Evolutionary conservation across 92 coral and sea anemone genomes (phyloP), one percentile per base, ranked within the genome.

Genomic region (Porites evermanni): DNA sequence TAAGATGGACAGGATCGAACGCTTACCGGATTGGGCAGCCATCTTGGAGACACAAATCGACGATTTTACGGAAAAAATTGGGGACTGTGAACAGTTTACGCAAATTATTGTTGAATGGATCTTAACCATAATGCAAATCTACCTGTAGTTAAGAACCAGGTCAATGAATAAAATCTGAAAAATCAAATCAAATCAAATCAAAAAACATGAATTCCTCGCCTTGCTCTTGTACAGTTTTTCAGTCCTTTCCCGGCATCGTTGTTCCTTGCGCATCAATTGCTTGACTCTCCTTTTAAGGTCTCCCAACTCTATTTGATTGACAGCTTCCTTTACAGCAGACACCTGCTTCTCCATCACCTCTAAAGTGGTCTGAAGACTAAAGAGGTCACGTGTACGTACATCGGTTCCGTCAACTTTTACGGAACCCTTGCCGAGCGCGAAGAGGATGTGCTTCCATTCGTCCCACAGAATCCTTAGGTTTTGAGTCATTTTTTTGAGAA

Each of bases 381-480:
- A 88, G 67, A 91, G 74, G 24, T 89, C 86, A 19, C 32, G n/a
- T 1, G 87, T 80, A 10, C 77, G 53, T 51, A 91, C 80, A 12
- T 75, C 75, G 21, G 19, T 7, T 12, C 56, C 89, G 26, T 75
- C 72, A n/a, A 92, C 79, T 18, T 19, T 21, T 10, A 92, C 74
- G n/a, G 53, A 74, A n/a, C 58, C 18, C 69, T 89, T 82, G 7
- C 86, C 32, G n/a, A 70, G 78, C 53, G 50, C 64, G 44, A 47
- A 60, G 26, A 92, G 74, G n/a, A 92, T 29, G 77, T 74, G 59
- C 76, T 68, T 80, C 92, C 92, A 92, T 68, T 92, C 91, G 17
- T n/a, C 68, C 90, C 92, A 86, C 65, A 82, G 73, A 47, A 20
- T 81, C 69, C 88, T 92, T 12, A 92, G 85, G 26, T 65, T 61